Evolutionary conservation across 2,888 invertebrate genomes (phyloP), one percentile per base, ranked within the genome.

Genomic region (Euspilapteryx auroguttella): DNA sequence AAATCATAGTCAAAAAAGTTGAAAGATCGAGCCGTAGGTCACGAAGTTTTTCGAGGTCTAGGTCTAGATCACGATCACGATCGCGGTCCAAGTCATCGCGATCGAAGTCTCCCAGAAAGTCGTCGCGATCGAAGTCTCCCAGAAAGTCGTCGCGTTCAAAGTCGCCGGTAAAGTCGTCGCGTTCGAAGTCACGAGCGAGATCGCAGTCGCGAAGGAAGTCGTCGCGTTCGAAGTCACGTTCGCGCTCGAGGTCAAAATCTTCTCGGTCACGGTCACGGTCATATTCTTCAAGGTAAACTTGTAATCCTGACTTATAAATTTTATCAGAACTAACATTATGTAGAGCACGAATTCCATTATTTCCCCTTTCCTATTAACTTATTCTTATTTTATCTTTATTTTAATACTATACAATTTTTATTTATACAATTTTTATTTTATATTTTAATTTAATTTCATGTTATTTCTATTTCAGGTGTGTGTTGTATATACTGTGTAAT

Each of bases 31-130:
- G n/a, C 17, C 5, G 17, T 17, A 12, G 14, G 13, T 13, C 25
- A 8, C 41, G 52, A 3, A 62, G 56, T 28, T 59, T 59, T 55
- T 62, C 65, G 36, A 49, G 56, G 3, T 55, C 22, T 12, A n/a
- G 22, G 14, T 33, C 38, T 4, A 30, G 32, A 5, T 46, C 47
- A 5, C 30, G 62, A 21, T 55, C 61, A 21, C 30, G 62, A 21
- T 55, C 61, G 22, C 13, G 15, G 23, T 8, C 9, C n/a, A 5
- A n/a, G 5, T 13, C 27, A 12, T 34, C 34, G 8, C 12, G 24
- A 25, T 35, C 35, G 7, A 28, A 32, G 2, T 28, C 29, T 2
- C 22, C n/a, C n/a, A n/a, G 21, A 23, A 32, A 32, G 12, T 22
- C 24, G 8, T 25, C 29, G 2, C 30, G 33, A 4, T 33, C 38